A percentile compares a stretch with the other conserved stretches of the same genome.
phyloP scores from a whole-genome alignment of 2,797 vertebrate genomes.

The Urosaurus nigricauda region DNA sequence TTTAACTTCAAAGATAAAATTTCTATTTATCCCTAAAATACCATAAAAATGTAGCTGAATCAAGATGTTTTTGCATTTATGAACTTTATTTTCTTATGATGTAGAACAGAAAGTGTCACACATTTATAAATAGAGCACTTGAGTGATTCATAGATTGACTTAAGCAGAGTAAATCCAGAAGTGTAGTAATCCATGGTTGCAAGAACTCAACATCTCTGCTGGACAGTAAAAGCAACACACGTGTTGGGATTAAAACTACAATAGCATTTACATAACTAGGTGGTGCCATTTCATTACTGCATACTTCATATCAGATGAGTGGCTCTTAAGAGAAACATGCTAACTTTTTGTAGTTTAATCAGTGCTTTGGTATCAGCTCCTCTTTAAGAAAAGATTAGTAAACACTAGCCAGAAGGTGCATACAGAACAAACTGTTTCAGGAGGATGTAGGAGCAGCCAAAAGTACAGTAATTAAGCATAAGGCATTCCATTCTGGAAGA shows the following conservation, averaged over 20 bases:
- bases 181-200: not conserved
- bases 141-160: conserved; percentile 52
- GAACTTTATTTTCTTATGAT: conserved; percentile 58
- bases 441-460: not conserved
- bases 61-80: conserved; percentile 3
- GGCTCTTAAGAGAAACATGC: accelerated
- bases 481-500: conserved; percentile 15
- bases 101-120: conserved; percentile 27
- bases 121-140: conserved; percentile 51
- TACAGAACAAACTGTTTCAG: not conserved
- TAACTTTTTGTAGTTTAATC: not conserved
- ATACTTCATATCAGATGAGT: accelerated
- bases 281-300: not conserved
- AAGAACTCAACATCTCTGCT: not conserved
- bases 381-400: not conserved
- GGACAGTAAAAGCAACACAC: not conserved
- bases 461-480: not conserved
- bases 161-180: not conserved
- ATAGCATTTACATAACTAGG: not conserved
- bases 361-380: not conserved
- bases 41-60: not conserved
- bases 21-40: not conserved
- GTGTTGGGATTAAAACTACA: not conserved
- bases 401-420: accelerated
- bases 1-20: not conserved